Conservation (phyloP, 2,888 invertebrate genomes). For the Acleris cristana region DNA sequence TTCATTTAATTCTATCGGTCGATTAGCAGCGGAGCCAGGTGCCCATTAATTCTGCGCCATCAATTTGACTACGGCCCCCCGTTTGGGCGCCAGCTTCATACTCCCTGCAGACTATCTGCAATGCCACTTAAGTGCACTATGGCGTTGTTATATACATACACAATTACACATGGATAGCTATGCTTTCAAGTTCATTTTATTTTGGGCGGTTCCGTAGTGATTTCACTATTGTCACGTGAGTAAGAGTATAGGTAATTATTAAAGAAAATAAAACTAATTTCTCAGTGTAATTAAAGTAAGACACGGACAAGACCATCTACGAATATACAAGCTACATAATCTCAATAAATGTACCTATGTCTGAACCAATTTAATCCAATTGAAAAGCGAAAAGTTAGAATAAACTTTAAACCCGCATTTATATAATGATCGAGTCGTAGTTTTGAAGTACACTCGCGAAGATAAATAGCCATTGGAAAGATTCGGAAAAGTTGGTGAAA, state of each 20-base stretch:
- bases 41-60: conserved; percentile 76
- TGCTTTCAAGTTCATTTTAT: neutral
- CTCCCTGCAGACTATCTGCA: conserved; percentile 26
- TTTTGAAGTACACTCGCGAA: conserved; percentile 21
- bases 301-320: neutral
- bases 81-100: conserved; percentile 60
- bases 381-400: conserved; percentile 35
- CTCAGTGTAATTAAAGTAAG: too few species aligned
- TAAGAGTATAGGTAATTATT: too few species aligned
- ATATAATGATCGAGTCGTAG: conserved; percentile 32
- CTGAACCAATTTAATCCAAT: conserved; percentile 42
- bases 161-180: conserved; percentile 33
- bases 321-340: neutral
- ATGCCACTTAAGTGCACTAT: conserved; percentile 5
- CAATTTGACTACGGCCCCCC: conserved; percentile 68
- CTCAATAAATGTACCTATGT: neutral
- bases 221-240: too few species aligned
- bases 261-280: too few species aligned
- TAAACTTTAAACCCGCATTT: conserved; percentile 33
- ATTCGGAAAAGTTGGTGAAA: conserved; percentile 62
- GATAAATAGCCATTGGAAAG: conserved; percentile 56
- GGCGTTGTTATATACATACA: neutral
- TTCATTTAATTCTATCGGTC: conserved; percentile 84
- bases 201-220: neutral
- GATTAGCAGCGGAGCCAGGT: conserved; percentile 78